These are phyloP conservation scores for sheep (Ovis aries) DNA, from an alignment of 2,113 vertebrate species.

Conservation along the genomic window DNA sequence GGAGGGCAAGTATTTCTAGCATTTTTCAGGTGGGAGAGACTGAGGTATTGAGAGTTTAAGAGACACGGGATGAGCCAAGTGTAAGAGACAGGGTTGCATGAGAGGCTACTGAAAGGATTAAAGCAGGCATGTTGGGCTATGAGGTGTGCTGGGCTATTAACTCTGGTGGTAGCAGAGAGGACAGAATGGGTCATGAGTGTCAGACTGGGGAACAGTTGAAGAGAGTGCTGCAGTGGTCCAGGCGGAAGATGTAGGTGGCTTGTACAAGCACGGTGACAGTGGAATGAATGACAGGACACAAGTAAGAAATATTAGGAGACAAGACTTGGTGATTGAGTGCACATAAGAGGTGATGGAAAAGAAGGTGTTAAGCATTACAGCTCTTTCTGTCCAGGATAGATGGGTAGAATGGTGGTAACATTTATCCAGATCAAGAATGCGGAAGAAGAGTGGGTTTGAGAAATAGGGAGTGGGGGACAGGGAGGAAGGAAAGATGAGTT, in stretches of 20 bases:
- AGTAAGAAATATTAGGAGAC: neutral
- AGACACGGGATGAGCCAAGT: neutral
- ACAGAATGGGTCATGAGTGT: neutral
- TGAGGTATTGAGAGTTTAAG: neutral
- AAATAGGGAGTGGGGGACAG: neutral
- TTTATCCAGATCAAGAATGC: neutral
- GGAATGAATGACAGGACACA: neutral
- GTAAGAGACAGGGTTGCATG: neutral
- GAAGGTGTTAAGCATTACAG: neutral
- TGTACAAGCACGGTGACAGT: neutral
- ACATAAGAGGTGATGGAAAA: neutral
- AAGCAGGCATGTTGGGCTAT: neutral
- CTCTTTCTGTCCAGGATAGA: neutral
- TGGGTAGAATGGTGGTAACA: neutral
- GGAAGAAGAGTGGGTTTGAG: neutral
- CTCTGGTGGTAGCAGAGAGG: neutral
- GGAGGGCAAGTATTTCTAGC: neutral
- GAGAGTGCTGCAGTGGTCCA: neutral
- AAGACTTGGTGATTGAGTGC: neutral
- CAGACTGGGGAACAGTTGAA: neutral
- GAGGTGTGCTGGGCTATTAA: neutral
- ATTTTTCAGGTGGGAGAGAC: neutral
- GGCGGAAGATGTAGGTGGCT: neutral
- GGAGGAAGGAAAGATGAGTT: neutral
- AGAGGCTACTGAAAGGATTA: neutral